Base-by-base conservation (phyloP, 1,140 invertebrate species). In the Lordiphosa collinella region DNA sequence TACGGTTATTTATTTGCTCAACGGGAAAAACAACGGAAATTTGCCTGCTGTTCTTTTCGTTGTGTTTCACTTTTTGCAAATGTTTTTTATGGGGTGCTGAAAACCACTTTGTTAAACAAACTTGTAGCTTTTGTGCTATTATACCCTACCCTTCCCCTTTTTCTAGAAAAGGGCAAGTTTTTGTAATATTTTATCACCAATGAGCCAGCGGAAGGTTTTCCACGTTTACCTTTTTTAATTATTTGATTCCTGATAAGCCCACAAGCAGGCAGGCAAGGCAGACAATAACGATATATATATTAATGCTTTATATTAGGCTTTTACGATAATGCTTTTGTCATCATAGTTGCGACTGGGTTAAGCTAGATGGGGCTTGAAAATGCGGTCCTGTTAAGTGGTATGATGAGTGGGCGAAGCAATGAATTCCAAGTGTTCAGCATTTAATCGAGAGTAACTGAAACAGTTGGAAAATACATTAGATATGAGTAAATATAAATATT, bases 91-190 rank as follows among this genome's bases (percentile, higher is more conserved):
- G 52, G 55, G 51, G 67, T 68, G 61, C 60, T 72, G 62, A 84
- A 72, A 64, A 64, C 47, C 72, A 84, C 64, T 82, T 84, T 84
- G 67, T 72, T 82, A 72, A 82, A 84, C 78, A 82, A 82, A 82
- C 69, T 69, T 41, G 46, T 68, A 44, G 47, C 43, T 44, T 69
- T 68, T 56, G 61, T 50, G 40, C 34, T 58, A 34, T 22, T 12
- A 49, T 48, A 57, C 48, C 38, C 22, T n/a, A 44, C 16, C 25
- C 7, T 0, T 22, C 4, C 18, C 3, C 18, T 5, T 5, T 3
- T 4, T 7, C 25, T 29, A 29, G 12, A 34, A 31, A 54, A 13
- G 12, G 14, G 14, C 8, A 14, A 38, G 10, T 18, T 40, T 18
- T 40, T 18, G 8, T 46, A 49, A 62, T 67, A 52, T 72, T 72